A percentile compares a stretch with the other conserved stretches of the same genome.
Conservation (phyloP, 23 tunicate genomes). For the Halocynthia roretzi region DNA sequence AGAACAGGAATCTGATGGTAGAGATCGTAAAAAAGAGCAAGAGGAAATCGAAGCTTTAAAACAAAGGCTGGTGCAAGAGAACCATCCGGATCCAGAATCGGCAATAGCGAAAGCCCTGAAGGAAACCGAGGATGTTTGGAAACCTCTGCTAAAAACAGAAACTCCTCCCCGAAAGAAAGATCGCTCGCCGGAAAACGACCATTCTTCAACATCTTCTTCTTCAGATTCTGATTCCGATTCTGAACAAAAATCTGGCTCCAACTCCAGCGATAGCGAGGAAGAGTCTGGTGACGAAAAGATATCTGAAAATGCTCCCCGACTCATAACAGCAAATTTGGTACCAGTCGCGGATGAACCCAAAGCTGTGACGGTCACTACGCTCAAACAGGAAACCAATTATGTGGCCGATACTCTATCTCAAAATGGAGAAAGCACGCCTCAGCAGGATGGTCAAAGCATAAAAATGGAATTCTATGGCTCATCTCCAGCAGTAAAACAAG, state of each 20-base stretch:
- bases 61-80: conserved; percentile 71
- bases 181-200: conserved; percentile 9
- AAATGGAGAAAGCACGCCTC: conserved; percentile 9
- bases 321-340: conserved; percentile 17
- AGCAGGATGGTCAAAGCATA: conserved; percentile 4
- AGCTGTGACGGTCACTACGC: neutral
- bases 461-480: neutral
- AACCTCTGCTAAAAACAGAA: conserved; percentile 85
- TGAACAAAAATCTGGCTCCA: conserved; percentile 57
- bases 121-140: conserved; percentile 83
- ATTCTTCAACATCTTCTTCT: conserved; percentile 40
- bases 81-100: conserved; percentile 81
- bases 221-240: conserved; percentile 52
- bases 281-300: conserved; percentile 27
- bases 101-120: conserved; percentile 74
- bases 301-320: conserved; percentile 13
- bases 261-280: conserved; percentile 54
- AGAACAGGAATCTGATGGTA: conserved; percentile 67
- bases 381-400: conserved; percentile 8
- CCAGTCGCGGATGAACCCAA: conserved; percentile 21
- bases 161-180: conserved; percentile 69
- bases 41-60: conserved; percentile 83
- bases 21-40: conserved; percentile 91
- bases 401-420: neutral
- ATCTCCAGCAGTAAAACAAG: neutral